phyloP scores from a whole-genome alignment of 2,888 invertebrate genomes.

The Chrysolina haemoptera region DNA sequence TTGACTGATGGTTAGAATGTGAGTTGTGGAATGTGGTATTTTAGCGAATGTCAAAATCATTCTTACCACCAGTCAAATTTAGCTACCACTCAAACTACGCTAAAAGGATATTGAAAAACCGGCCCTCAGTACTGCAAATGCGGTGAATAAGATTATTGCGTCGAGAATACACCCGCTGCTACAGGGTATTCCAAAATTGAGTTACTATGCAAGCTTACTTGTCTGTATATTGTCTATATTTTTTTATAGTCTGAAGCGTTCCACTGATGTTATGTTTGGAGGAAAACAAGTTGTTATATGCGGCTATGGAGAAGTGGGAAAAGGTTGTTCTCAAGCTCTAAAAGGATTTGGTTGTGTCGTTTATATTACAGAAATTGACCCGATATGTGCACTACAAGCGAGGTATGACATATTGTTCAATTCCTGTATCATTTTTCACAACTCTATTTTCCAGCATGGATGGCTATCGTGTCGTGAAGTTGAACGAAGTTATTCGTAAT shows the following conservation, averaged over 20 bases:
- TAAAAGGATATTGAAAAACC: too few relatives aligned
- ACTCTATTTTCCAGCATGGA: constrained; percentile 83
- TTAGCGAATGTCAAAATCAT: too few relatives aligned
- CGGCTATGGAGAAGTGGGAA: constrained; percentile 98
- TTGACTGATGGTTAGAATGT: too few relatives aligned
- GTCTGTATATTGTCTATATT: not conserved
- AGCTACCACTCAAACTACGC: too few relatives aligned
- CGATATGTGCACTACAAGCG: constrained; percentile 97
- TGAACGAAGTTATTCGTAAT: constrained; percentile 93
- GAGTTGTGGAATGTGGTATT: too few relatives aligned
- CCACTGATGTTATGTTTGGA: constrained; percentile 97
- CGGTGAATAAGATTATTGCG: too few relatives aligned
- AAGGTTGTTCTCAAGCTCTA: constrained; percentile 95
- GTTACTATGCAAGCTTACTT: not conserved
- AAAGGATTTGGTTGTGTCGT: constrained; percentile 96
- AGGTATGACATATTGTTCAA: constrained; percentile 72
- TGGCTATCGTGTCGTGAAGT: constrained; percentile 93
- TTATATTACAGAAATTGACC: constrained; percentile 95
- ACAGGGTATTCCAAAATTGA: too few relatives aligned
- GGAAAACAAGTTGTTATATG: constrained; percentile 97
- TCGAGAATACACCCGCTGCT: too few relatives aligned
- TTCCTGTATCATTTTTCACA: constrained; percentile 29
- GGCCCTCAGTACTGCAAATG: too few relatives aligned
- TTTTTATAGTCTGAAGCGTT: constrained; percentile 77
- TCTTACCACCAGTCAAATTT: too few relatives aligned